Conservation (phyloP, 2,797 vertebrate genomes). For the Lerista edwardsae region DNA sequence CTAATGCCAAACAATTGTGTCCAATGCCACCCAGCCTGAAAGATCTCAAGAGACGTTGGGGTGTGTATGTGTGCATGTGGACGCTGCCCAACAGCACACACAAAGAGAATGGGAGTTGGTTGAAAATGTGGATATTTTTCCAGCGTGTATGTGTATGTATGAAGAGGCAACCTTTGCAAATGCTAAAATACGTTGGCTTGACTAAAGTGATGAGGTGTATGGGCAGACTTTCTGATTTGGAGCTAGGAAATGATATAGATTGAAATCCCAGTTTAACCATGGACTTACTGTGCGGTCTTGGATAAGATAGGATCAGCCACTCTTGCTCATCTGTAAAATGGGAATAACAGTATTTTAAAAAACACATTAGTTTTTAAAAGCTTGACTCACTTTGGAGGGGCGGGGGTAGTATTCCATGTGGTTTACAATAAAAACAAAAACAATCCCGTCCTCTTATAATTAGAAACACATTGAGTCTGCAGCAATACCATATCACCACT, state of each 20-base stretch:
- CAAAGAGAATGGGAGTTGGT: not conserved
- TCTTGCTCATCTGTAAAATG: constrained; percentile 25
- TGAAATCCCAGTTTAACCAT: constrained; percentile 1
- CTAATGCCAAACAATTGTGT: not conserved
- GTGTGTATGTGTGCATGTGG: not conserved
- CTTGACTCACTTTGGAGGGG: not conserved
- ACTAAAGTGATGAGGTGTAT: constrained; percentile 9
- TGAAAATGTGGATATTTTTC: constrained; percentile 1
- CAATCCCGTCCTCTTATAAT: not conserved
- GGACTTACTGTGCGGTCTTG: constrained; percentile 31
- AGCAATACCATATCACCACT: not conserved
- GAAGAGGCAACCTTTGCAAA: constrained; percentile 1
- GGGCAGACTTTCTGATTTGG: constrained; percentile 5
- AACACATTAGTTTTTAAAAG: not conserved
- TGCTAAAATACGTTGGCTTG: not conserved
- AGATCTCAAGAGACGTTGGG: not conserved
- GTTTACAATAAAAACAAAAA: not conserved
- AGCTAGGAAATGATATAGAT: constrained; percentile 4
- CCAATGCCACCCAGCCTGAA: not conserved
- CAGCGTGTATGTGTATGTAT: not conserved
- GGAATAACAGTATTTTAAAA: constrained; percentile 2
- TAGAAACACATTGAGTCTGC: not conserved
- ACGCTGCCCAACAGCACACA: not conserved
- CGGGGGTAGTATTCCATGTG: not conserved
- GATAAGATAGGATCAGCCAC: not conserved